These are phyloP conservation scores for Oryzias curvinotus DNA, from an alignment of 2,113 vertebrate species.

Conservation along the genomic window DNA sequence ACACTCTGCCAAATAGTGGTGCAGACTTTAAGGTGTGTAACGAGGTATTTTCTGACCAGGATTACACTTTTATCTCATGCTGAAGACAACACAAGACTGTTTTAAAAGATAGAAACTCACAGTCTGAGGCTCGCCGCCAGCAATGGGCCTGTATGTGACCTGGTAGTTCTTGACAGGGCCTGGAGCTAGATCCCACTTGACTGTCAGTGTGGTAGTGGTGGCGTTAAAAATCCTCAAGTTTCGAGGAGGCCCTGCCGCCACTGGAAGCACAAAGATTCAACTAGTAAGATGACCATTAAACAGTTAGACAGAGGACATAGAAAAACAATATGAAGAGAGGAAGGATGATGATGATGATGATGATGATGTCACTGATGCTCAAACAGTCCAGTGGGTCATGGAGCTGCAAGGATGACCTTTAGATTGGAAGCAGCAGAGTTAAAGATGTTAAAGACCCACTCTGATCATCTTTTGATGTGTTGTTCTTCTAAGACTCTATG, in stretches of 20 bases:
- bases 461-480: too few relatives aligned
- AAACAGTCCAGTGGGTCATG: conserved; percentile 19
- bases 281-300: conserved; percentile 8
- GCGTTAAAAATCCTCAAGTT: conserved; percentile 92
- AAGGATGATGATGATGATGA: conserved; percentile 1
- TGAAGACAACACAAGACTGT: too few relatives aligned
- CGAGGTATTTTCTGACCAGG: too few relatives aligned
- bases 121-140: conserved; percentile 78
- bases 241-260: conserved; percentile 81
- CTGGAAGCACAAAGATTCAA: conserved; percentile 68
- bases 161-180: conserved; percentile 88
- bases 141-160: conserved; percentile 79
- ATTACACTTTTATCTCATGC: too few relatives aligned
- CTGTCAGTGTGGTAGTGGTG: conserved; percentile 84
- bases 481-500: too few relatives aligned
- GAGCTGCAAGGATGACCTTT: conserved; percentile 23
- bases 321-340: conserved; percentile 3
- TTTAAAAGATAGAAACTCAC: conserved; percentile 69
- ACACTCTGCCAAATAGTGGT: too few relatives aligned
- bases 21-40: too few relatives aligned
- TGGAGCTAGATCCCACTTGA: conserved; percentile 90
- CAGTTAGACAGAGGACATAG: neutral
- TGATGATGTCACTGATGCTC: conserved; percentile 15
- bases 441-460: neutral
- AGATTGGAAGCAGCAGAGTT: conserved; percentile 19